Conservation (phyloP, 2,888 invertebrate species). For the Metellina segmentata region DNA sequence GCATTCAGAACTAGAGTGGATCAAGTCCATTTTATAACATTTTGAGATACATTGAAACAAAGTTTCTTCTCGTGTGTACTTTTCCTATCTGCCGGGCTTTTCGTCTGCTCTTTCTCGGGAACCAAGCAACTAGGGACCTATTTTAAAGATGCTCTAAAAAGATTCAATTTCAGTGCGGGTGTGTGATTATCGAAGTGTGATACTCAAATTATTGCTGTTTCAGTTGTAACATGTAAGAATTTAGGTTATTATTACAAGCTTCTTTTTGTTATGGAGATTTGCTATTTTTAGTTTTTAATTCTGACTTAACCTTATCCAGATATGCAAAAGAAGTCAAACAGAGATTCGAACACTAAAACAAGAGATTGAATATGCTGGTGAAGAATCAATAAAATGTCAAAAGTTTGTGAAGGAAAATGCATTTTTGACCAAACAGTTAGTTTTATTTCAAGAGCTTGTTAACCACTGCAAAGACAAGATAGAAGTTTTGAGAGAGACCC, state of each 20-base stretch:
- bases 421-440: conserved; percentile 57
- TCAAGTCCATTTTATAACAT: too few species aligned
- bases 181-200: too few species aligned
- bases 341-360: conserved; percentile 15
- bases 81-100: too few species aligned
- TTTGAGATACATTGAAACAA: too few species aligned
- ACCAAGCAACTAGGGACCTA: too few species aligned
- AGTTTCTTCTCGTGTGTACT: too few species aligned
- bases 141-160: too few species aligned
- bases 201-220: too few species aligned
- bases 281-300: not conserved
- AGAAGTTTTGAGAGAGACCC: conserved; percentile 27
- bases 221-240: not conserved
- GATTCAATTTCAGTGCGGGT: too few species aligned
- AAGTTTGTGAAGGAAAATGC: conserved; percentile 51
- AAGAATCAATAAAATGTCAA: conserved; percentile 39
- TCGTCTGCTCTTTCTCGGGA: too few species aligned
- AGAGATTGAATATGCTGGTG: conserved; percentile 33
- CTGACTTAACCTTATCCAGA: conserved; percentile 6
- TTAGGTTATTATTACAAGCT: not conserved
- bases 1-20: too few species aligned
- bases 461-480: conserved; percentile 51
- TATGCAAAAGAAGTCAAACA: conserved; percentile 26
- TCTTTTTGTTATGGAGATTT: not conserved
- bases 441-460: conserved; percentile 60